Evolutionary conservation across 1,140 invertebrate genomes (phyloP).

Genomic region (Heliothis subflexa): DNA sequence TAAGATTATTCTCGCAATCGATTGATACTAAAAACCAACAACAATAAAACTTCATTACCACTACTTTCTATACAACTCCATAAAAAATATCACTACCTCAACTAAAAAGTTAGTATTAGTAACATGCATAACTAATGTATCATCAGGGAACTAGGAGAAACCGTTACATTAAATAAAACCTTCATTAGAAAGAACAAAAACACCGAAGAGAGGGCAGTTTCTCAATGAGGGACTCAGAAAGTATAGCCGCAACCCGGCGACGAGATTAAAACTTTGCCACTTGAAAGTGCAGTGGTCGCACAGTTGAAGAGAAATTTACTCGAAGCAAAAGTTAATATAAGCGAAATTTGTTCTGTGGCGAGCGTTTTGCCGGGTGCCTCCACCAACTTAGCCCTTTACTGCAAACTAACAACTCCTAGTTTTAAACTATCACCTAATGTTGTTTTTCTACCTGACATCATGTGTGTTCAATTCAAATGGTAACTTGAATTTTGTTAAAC

Average conservation of each 20-base stretch:
- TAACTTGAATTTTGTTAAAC: no score
- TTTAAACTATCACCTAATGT: slow-evolving; percentile 62
- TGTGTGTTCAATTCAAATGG: no score
- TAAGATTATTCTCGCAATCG: neutral
- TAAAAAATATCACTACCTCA: no score
- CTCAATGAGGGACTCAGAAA: slow-evolving; percentile 54
- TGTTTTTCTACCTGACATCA: slow-evolving; percentile 32
- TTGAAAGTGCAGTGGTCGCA: slow-evolving; percentile 77
- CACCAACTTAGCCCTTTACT: slow-evolving; percentile 65
- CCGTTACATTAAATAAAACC: slow-evolving; percentile 55
- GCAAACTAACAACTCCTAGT: slow-evolving; percentile 60
- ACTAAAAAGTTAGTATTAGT: no score
- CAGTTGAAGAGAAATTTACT: slow-evolving; percentile 76
- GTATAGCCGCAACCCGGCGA: slow-evolving; percentile 56
- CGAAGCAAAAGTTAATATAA: slow-evolving; percentile 82
- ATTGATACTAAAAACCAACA: neutral
- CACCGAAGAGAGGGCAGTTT: slow-evolving; percentile 49
- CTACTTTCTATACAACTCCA: neutral
- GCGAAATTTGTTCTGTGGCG: slow-evolving; percentile 77
- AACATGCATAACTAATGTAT: no score
- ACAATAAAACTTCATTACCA: neutral
- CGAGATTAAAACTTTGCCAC: slow-evolving; percentile 81
- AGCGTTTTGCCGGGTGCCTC: slow-evolving; percentile 67
- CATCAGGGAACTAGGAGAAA: neutral
- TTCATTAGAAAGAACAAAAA: slow-evolving; percentile 53